phyloP scores from a whole-genome alignment of 2,113 vertebrate species.

The Opisthocomus hoazin region DNA sequence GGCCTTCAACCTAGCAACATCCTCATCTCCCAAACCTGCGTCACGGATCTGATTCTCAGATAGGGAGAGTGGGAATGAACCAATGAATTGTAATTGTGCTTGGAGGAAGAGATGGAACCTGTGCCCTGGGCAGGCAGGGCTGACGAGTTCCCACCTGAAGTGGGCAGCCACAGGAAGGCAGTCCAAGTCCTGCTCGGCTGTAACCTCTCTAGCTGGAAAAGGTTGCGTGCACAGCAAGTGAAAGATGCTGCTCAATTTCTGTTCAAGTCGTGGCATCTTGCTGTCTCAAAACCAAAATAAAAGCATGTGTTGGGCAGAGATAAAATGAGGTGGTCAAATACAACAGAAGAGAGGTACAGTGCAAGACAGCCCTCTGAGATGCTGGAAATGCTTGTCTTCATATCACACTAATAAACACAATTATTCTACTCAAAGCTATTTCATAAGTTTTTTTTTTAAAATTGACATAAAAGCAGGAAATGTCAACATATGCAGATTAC shows the following conservation, averaged over 20 bases:
- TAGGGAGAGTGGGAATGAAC: background rate
- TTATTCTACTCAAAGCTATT: background rate
- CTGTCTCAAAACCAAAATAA: background rate
- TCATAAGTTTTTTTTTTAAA: background rate
- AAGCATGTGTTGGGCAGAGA: background rate
- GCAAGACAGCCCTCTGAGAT: background rate
- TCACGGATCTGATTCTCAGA: background rate
- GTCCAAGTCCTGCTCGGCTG: fast-evolving
- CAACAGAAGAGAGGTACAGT: background rate
- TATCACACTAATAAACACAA: background rate
- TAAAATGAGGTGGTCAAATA: background rate
- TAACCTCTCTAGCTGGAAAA: background rate
- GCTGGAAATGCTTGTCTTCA: background rate
- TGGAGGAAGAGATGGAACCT: background rate
- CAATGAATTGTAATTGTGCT: background rate
- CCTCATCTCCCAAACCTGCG: background rate
- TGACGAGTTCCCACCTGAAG: background rate
- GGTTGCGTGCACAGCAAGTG: fast-evolving
- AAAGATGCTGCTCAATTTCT: background rate
- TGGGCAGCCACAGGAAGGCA: background rate
- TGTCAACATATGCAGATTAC: background rate
- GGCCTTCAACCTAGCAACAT: background rate
- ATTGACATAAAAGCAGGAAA: slow-evolving; percentile 10
- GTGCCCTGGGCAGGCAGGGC: background rate
- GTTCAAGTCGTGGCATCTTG: background rate